Evolutionary conservation across 2,797 vertebrate genomes (phyloP), one percentile per base, ranked within the genome.

Genomic region (Sebastes trivittatus): DNA sequence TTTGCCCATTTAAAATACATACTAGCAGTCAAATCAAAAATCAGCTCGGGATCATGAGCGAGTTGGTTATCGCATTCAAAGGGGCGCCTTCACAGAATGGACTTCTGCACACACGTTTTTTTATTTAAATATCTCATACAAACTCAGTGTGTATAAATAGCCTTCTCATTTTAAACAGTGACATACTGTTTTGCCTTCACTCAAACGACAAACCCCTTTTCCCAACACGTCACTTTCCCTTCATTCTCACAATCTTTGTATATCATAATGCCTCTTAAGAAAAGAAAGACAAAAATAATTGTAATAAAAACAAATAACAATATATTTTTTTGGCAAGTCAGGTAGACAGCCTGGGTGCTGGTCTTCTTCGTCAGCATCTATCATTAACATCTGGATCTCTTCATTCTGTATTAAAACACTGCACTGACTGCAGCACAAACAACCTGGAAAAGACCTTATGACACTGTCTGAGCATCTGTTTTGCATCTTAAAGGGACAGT

Each of bases 101-200:
- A 76, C 66, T 64, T 78, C 62, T 78, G 71, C 46, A 18, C 70
- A 78, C 56, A 80, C n/a, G 49, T 77, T 72, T 78, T 73, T 77
- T 63, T 46, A 76, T 86, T 93, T 91, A 94, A 93, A 94, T 93
- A 93, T 81, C 78, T 80, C 49, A 85, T 86, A 91, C 30, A 90
- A 87, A 88, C 73, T 64, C 52, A 75, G 18, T 79, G 36, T 78
- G 65, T 88, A 94, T 93, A 94, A 94, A 94, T 93, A 94, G 36
- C 75, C 54, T 80, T 83, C 22, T 88, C 18, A 30, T 83, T 80
- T 81, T 27, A 55, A 88, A 90, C 75, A 59, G 63, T 29, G 80
- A 85, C 78, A 29, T 34, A 55, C 69, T 89, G 80, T 64, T 83
- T 72, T 75, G 80, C 72, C 80, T 75, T 77, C 29, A 83, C 66